A percentile compares a stretch with the other conserved stretches of the same genome.
phyloP scores from a whole-genome alignment of 2,888 invertebrate species.

The Automeris io region DNA sequence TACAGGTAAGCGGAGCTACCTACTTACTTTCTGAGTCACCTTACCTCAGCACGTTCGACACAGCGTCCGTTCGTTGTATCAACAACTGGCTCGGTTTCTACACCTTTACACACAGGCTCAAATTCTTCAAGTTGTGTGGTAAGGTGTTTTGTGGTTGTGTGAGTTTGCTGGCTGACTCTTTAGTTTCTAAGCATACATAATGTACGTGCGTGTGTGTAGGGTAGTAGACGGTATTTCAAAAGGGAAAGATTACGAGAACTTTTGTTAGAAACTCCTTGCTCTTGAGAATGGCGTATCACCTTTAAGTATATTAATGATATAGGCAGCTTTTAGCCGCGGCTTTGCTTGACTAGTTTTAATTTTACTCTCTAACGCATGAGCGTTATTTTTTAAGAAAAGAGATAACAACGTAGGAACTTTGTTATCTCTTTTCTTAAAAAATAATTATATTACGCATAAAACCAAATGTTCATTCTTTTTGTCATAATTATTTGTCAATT shows the following conservation, averaged over 20 bases:
- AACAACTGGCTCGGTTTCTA: conserved; percentile 21
- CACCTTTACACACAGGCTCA: conserved; percentile 3
- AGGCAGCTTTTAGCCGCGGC: too few relatives aligned
- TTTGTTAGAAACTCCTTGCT: not conserved
- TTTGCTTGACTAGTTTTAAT: too few relatives aligned
- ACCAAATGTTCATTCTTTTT: too few relatives aligned
- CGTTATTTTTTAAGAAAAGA: too few relatives aligned
- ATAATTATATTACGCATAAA: too few relatives aligned
- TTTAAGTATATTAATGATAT: too few relatives aligned
- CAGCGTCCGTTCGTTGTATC: conserved; percentile 34
- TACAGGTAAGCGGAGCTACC: conserved; percentile 66
- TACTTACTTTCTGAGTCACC: conserved; percentile 62
- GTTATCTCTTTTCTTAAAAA: too few relatives aligned
- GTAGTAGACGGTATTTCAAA: not conserved
- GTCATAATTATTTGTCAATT: too few relatives aligned
- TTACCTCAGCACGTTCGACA: conserved; percentile 33
- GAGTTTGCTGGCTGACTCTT: too few relatives aligned
- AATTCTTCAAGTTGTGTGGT: conserved; percentile 12
- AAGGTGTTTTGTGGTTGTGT: conserved; percentile 16
- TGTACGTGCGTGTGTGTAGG: conserved; percentile 5
- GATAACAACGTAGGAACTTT: too few relatives aligned
- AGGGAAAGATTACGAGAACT: not conserved
- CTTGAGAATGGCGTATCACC: not conserved
- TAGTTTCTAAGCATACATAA: not conserved
- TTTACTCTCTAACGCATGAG: too few relatives aligned